Evolutionary conservation across 2,888 invertebrate genomes (phyloP), one percentile per base, ranked within the genome.

Genomic region (Stegophylla sp.): DNA sequence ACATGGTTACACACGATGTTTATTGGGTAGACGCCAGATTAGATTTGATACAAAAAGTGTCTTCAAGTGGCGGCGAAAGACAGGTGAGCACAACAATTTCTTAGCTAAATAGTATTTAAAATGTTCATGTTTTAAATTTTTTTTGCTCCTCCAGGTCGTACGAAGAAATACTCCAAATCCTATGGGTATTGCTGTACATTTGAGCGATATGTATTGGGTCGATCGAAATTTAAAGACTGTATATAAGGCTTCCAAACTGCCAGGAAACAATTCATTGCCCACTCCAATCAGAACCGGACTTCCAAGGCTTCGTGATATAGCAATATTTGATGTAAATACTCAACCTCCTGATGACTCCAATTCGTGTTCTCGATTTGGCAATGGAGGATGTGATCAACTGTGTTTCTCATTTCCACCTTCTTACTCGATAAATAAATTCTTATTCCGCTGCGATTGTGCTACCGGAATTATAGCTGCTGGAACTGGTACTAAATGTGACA

Each of bases 21-120:
- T 99, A 95, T 86, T 99, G 98, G 98, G 96, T 97, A 0, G 99
- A 99, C 86, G 94, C 96, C 0, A 93, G 94, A 86, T 88, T 96
- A 43, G 98, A 99, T 86, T 94, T 92, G 85, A 97, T 99, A 81
- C 97, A 97, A 86, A 94, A 93, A 86, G 92, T 96, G n/a, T 92
- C 94, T 0, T 94, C 91, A 86, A 92, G 89, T 45, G 95, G 95
- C 1, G 93, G 92, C 1, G 93, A 92, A 85, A 89, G 94, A 83
- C 93, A 94, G 86, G 86, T 87, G 82, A 85, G 64, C n/a, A 23
- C 5, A 20, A 4, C 1, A 63, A 53, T 48, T 67, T 69, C n/a
- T 28, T 0, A 48, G 15, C n/a, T 20, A 20, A 43, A 17, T 15
- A 51, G 12, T 13, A 20, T 51, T 23, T 67, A 45, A 43, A 59